A percentile compares a stretch with the other conserved stretches of the same genome.
Conservation (phyloP, 2,888 invertebrate species). For the Drosophila ustulata region DNA sequence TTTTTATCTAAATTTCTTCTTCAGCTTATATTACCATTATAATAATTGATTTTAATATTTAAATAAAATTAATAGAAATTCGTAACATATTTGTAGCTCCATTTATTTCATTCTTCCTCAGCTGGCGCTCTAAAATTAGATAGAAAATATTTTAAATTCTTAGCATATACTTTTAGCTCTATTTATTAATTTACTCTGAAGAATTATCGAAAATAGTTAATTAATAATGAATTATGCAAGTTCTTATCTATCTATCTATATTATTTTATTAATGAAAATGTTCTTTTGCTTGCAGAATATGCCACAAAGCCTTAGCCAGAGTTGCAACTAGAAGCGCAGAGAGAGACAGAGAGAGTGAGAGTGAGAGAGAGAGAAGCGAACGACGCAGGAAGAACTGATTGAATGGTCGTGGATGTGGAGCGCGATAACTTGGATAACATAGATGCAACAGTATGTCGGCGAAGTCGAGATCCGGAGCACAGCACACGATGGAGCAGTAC, state of each 20-base stretch:
- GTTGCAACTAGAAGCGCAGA: conserved; percentile 8
- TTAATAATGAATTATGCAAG: too few species aligned
- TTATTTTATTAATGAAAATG: background rate
- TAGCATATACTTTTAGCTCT: too few species aligned
- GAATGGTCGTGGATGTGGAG: conserved; percentile 43
- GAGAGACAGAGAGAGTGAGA: background rate
- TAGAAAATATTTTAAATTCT: background rate
- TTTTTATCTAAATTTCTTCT: too few species aligned
- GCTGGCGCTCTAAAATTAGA: too few species aligned
- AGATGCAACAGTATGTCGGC: conserved; percentile 79
- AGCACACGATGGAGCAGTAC: conserved; percentile 68
- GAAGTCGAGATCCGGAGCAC: conserved; percentile 47
- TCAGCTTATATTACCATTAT: too few species aligned
- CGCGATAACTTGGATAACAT: conserved; percentile 20
- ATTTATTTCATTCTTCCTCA: too few species aligned
- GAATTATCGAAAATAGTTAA: too few species aligned
- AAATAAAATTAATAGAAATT: too few species aligned
- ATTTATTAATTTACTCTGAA: too few species aligned
- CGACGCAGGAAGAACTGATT: conserved; percentile 39
- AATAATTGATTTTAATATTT: too few species aligned
- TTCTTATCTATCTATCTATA: too few species aligned
- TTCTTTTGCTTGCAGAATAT: conserved; percentile 43
- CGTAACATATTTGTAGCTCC: too few species aligned
- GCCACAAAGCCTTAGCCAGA: conserved; percentile 36
- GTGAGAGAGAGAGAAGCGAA: background rate